Evolutionary conservation across 1,140 invertebrate genomes (phyloP).

Genomic region (Chironomus striatipennis): DNA sequence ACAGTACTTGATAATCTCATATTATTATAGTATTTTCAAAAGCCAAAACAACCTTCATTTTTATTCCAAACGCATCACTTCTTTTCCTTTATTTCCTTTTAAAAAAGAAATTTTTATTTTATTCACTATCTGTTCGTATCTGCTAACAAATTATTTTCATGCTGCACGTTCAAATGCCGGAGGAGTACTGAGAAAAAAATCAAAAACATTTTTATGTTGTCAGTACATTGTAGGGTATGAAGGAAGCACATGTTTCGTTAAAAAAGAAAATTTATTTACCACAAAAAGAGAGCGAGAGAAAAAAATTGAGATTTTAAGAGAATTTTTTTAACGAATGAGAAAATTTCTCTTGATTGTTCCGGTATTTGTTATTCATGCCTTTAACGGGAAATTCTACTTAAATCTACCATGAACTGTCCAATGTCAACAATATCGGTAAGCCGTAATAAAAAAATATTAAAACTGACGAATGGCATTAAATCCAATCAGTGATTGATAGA

Average conservation of each 20-base stretch:
- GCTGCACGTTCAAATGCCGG: constrained; percentile 15
- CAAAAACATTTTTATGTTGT: not conserved
- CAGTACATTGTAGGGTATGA: not conserved
- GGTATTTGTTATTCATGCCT: not conserved
- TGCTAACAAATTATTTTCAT: not conserved
- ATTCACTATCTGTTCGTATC: too few relatives aligned
- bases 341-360: not conserved
- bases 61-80: too few relatives aligned
- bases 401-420: not conserved
- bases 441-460: not conserved
- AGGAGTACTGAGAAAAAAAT: constrained; percentile 1
- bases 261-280: constrained; percentile 10
- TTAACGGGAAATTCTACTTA: not conserved
- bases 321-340: not conserved
- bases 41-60: too few relatives aligned
- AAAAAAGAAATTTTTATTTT: too few relatives aligned
- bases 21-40: too few relatives aligned
- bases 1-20: too few relatives aligned
- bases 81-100: too few relatives aligned
- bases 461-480: not conserved
- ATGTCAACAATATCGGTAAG: not conserved
- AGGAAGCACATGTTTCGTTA: constrained; percentile 14
- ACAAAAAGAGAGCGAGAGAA: not conserved
- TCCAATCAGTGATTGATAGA: not conserved
- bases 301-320: not conserved